Evolutionary conservation across 2,797 vertebrate species (phyloP).

Genomic region (Amniataba percoides): DNA sequence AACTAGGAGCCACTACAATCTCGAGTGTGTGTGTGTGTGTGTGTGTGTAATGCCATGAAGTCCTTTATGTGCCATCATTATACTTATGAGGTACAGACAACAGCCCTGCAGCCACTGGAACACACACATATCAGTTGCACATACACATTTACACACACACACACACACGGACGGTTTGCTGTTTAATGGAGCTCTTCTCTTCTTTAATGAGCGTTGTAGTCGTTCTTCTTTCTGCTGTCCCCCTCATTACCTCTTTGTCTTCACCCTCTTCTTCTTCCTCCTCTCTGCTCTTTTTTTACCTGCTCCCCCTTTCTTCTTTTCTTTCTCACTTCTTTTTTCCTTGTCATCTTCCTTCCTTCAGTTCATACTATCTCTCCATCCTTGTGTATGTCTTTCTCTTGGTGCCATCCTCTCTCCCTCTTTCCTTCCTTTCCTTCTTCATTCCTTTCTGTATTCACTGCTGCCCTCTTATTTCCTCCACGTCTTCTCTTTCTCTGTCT

Average conservation of each 20-base stretch:
- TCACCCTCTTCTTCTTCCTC: conserved; percentile 34
- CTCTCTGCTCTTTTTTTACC: conserved; percentile 52
- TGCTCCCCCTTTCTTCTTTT: conserved; percentile 23
- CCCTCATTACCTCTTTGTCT: conserved; percentile 73
- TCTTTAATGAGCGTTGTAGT: conserved; percentile 81
- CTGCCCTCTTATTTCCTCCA: not conserved
- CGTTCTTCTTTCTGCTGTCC: conserved; percentile 71
- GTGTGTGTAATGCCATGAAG: conserved; percentile 39
- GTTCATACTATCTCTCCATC: not conserved
- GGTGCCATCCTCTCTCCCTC: not conserved
- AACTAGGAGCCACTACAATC: conserved; percentile 61
- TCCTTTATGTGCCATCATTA: conserved; percentile 74
- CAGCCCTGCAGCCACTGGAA: conserved; percentile 65
- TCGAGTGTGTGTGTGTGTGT: conserved; percentile 41
- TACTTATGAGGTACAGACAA: conserved; percentile 77
- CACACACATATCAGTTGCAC: conserved; percentile 43
- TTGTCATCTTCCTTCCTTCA: conserved; percentile 12
- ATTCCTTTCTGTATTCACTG: not conserved
- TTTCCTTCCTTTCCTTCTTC: not conserved
- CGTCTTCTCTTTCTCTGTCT: conserved; percentile 2
- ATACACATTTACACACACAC: conserved; percentile 7
- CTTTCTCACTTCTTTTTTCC: conserved; percentile 5
- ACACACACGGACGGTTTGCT: conserved; percentile 74
- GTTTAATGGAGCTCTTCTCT: conserved; percentile 82
- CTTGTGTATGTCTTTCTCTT: not conserved